Percentiles rank a stretch among this genome's conserved stretches.
phyloP scores from a whole-genome alignment of 1,140 invertebrate species.

The Adoxophyes honmai region DNA sequence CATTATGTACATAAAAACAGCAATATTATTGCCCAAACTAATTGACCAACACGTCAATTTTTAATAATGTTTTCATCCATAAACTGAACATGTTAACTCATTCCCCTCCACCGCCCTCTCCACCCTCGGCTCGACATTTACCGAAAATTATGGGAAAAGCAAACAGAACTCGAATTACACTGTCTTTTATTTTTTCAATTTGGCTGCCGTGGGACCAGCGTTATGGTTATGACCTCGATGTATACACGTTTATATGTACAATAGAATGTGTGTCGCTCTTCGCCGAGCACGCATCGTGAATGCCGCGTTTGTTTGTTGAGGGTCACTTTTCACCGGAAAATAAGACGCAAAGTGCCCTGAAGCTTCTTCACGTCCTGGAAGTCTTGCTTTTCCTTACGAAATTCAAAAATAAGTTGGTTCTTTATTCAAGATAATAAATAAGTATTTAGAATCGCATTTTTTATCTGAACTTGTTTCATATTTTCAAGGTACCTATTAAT shows the following conservation, averaged over 20 bases:
- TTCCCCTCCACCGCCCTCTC: slow-evolving; percentile 2
- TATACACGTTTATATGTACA: slow-evolving; percentile 5
- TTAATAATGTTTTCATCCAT: slow-evolving; percentile 11
- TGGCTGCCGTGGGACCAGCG: slow-evolving; percentile 36
- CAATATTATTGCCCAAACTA: neutral
- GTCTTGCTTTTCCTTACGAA: too few species aligned
- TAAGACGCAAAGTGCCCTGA: too few species aligned
- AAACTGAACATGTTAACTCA: neutral
- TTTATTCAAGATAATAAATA: too few species aligned
- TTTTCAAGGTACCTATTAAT: too few species aligned
- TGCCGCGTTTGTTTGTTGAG: too few species aligned
- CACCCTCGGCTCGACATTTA: slow-evolving; percentile 44
- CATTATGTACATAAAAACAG: too few species aligned
- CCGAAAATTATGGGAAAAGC: slow-evolving; percentile 69
- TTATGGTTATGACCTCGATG: slow-evolving; percentile 3
- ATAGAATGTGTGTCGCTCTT: slow-evolving; percentile 30
- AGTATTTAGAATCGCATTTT: too few species aligned
- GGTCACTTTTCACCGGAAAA: too few species aligned
- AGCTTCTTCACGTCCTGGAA: too few species aligned
- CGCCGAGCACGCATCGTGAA: slow-evolving; percentile 19
- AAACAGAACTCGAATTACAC: slow-evolving; percentile 63
- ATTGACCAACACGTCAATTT: neutral
- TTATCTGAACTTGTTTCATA: too few species aligned
- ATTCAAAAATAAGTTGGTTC: too few species aligned
- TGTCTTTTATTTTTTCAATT: slow-evolving; percentile 45